Evolutionary conservation across 2,888 invertebrate species (phyloP).

Genomic region (Himalopsyche anomala): DNA sequence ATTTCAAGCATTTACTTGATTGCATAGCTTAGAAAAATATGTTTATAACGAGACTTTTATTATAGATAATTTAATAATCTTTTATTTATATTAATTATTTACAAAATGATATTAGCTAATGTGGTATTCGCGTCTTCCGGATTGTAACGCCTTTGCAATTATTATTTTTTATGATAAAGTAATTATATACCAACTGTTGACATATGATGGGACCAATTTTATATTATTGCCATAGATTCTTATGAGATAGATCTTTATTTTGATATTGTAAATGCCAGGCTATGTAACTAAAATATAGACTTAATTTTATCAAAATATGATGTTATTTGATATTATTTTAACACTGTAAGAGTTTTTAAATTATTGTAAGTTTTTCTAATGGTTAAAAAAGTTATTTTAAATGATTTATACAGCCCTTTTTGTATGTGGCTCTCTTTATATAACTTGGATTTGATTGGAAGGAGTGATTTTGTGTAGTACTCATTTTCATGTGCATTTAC

Average conservation of each 20-base stretch:
- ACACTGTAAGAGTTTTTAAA: not conserved
- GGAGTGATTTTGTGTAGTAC: not conserved
- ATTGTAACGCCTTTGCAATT: constrained; percentile 13
- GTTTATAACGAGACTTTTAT: not conserved
- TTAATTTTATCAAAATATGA: not conserved
- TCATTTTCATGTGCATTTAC: too few relatives aligned
- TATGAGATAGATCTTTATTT: not conserved
- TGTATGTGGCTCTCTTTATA: not conserved
- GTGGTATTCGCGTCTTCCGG: constrained; percentile 10
- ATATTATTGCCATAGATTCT: constrained; percentile 16
- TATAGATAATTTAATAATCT: not conserved
- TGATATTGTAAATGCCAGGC: not conserved
- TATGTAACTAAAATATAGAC: constrained; percentile 6
- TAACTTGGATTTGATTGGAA: too few relatives aligned
- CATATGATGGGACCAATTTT: constrained; percentile 24
- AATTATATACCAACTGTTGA: not conserved
- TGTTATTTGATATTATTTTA: constrained; percentile 35
- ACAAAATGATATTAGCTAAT: not conserved
- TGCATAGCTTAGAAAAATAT: not conserved
- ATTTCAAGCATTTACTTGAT: not conserved
- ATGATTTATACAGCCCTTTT: not conserved
- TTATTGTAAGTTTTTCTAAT: constrained; percentile 11
- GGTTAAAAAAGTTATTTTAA: not conserved
- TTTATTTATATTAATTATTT: constrained; percentile 18
- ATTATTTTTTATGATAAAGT: not conserved